These are phyloP conservation scores for Elgaria multicarinata DNA, from an alignment of 2,113 vertebrate genomes.

Conservation along the genomic window DNA sequence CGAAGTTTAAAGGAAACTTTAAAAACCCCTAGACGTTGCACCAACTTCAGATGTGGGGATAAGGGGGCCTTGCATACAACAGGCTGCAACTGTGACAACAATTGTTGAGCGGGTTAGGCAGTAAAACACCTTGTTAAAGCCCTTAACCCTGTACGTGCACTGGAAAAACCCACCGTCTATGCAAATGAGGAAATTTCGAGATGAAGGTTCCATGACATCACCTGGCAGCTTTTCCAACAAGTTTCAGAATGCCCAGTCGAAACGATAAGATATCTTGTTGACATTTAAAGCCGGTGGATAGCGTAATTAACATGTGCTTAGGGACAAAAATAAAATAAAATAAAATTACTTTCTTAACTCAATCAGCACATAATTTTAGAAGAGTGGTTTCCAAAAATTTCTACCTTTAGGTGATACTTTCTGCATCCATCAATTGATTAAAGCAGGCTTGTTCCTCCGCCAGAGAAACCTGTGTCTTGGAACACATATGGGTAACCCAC, in stretches of 20 bases:
- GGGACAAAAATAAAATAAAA: no score
- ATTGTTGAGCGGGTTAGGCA: neutral
- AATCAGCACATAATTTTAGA: neutral
- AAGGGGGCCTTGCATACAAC: slow-evolving; percentile 23
- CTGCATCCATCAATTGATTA: neutral
- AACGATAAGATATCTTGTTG: neutral
- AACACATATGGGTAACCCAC: no score
- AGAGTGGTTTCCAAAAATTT: neutral
- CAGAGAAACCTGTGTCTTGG: neutral
- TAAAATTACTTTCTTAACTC: neutral
- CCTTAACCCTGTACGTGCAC: slow-evolving; percentile 22
- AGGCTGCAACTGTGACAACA: slow-evolving; percentile 33
- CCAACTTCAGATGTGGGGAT: slow-evolving; percentile 15
- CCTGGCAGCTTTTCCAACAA: no score
- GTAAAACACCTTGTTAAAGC: slow-evolving; percentile 53
- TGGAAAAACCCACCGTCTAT: slow-evolving; percentile 25
- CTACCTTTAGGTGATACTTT: neutral
- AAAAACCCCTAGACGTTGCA: slow-evolving; percentile 24
- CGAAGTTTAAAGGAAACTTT: slow-evolving; percentile 52
- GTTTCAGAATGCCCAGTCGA: neutral
- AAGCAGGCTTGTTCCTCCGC: neutral
- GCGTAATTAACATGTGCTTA: neutral
- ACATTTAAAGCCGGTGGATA: neutral
- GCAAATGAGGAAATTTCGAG: neutral
- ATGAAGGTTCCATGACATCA: neutral